Conservation (phyloP, 1,140 invertebrate genomes). For the Papilio polyxenes region DNA sequence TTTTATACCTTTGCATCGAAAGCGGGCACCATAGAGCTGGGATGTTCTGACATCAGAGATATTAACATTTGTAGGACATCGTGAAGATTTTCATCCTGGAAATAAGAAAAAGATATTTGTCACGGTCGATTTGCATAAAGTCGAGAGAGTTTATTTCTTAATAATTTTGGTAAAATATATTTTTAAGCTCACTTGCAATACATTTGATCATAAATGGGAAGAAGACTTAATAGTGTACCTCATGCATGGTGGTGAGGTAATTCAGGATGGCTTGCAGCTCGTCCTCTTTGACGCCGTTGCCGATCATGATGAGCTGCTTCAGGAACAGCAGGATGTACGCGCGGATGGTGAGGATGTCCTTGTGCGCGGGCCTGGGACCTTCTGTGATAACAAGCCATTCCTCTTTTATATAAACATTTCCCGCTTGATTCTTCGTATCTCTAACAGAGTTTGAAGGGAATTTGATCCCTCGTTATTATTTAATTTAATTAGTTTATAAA, state of each 20-base stretch:
- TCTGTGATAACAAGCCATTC: constrained; percentile 82
- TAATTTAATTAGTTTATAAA: too few relatives aligned
- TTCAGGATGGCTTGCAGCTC: constrained; percentile 99
- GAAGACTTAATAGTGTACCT: constrained; percentile 82
- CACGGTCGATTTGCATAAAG: neutral
- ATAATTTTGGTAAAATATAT: too few relatives aligned
- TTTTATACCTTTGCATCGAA: constrained; percentile 91
- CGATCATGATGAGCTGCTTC: constrained; percentile 98
- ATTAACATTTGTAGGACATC: constrained; percentile 99
- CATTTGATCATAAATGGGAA: neutral
- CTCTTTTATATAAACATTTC: neutral
- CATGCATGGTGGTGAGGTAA: constrained; percentile 97
- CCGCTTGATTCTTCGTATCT: neutral
- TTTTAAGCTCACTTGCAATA: neutral
- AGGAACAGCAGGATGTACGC: constrained; percentile 97
- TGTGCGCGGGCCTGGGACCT: constrained; percentile 94
- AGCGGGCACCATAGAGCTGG: constrained; percentile 98
- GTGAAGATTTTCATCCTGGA: constrained; percentile 98
- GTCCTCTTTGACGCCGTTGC: constrained; percentile 98
- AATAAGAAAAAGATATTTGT: constrained; percentile 4
- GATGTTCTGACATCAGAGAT: constrained; percentile 98
- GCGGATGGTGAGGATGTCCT: constrained; percentile 96
- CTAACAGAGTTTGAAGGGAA: too few relatives aligned
- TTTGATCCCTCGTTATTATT: too few relatives aligned
- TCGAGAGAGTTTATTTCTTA: too few relatives aligned